Conservation (phyloP, 1,140 invertebrate species). For the Drosophila repletoides region DNA sequence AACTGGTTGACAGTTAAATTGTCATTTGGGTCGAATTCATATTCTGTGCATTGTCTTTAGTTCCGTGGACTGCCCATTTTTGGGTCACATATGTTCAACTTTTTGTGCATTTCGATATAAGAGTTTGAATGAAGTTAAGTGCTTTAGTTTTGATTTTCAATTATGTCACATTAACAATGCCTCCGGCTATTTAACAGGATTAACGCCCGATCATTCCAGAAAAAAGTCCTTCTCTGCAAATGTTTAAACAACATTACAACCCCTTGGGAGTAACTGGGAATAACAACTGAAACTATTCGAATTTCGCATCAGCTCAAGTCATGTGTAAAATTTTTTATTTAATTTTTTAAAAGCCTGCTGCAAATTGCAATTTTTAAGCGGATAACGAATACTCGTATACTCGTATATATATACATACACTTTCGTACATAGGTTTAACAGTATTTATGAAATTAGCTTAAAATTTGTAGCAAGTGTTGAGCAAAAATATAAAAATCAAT, state of each 20-base stretch:
- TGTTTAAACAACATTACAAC: conserved; percentile 58
- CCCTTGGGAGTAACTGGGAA: conserved; percentile 20
- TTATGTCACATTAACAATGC: conserved; percentile 77
- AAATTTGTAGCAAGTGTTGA: conserved; percentile 75
- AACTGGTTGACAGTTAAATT: conserved; percentile 78
- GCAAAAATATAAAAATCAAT: too few species aligned
- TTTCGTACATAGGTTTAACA: neutral
- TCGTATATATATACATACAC: conserved; percentile 14
- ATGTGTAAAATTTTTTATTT: conserved; percentile 63
- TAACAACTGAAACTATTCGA: too few species aligned
- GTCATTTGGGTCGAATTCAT: conserved; percentile 56
- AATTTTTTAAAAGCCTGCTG: conserved; percentile 49
- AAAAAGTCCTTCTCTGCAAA: conserved; percentile 37
- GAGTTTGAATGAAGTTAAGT: conserved; percentile 75
- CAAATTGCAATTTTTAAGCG: conserved; percentile 67
- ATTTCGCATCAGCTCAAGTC: conserved; percentile 31
- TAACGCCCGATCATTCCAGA: conserved; percentile 28
- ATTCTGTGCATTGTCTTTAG: conserved; percentile 27
- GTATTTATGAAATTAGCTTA: conserved; percentile 59
- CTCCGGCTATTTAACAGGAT: conserved; percentile 59
- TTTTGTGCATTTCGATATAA: conserved; percentile 69
- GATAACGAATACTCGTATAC: conserved; percentile 66
- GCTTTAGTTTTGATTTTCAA: conserved; percentile 82
- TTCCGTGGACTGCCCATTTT: conserved; percentile 13
- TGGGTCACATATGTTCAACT: conserved; percentile 69